phyloP scores from a whole-genome alignment of 2,113 vertebrate genomes.

The Mobula birostris region DNA sequence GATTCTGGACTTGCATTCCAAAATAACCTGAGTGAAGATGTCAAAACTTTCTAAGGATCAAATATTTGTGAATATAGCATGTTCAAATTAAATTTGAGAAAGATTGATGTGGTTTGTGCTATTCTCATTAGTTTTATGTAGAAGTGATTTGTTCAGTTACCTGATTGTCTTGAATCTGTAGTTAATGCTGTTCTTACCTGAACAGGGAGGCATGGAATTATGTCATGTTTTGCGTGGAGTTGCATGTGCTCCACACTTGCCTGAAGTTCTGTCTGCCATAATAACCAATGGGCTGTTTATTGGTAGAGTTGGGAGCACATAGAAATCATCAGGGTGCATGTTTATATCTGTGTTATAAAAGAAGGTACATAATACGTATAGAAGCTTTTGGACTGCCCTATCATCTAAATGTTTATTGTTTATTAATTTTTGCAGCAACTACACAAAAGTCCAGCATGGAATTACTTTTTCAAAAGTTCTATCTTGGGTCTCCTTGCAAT shows the following conservation, averaged over 20 bases:
- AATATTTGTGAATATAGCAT: neutral
- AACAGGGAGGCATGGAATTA: neutral
- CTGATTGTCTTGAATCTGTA: neutral
- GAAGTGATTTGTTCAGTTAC: slow-evolving; percentile 1
- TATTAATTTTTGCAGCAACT: neutral
- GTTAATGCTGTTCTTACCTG: neutral
- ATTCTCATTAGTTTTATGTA: slow-evolving; percentile 14
- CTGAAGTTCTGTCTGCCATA: neutral
- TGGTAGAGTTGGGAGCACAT: neutral
- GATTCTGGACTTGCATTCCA: neutral
- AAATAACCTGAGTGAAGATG: neutral
- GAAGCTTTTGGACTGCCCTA: neutral
- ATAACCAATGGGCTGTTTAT: neutral
- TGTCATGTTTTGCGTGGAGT: too few relatives aligned
- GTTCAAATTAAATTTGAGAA: neutral
- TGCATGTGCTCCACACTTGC: slow-evolving; percentile 31
- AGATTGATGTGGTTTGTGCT: slow-evolving; percentile 29
- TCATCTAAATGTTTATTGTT: neutral
- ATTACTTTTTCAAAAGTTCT: neutral
- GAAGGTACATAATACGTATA: neutral
- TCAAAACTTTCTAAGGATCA: neutral
- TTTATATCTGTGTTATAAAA: neutral
- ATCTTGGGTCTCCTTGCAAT: neutral
- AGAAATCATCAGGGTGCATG: neutral
- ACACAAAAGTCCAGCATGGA: neutral